These are phyloP conservation scores for Drosophila littoralis DNA, from an alignment of 1,140 invertebrate genomes.

Conservation along the genomic window DNA sequence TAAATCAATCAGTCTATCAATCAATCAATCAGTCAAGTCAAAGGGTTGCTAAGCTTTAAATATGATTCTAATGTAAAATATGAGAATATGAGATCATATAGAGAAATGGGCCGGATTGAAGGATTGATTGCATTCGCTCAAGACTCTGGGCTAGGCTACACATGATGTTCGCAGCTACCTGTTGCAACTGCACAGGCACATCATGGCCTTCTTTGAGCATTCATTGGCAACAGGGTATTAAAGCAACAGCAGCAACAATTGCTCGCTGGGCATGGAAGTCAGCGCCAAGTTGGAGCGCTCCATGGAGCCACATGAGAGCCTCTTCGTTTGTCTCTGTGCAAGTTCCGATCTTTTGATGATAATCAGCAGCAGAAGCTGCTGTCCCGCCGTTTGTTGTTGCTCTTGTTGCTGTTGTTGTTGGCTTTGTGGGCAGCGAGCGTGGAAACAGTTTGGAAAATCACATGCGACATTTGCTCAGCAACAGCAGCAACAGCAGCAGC, in stretches of 20 bases:
- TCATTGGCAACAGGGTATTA: constrained; percentile 28
- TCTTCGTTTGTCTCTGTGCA: constrained; percentile 73
- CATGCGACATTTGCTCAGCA: constrained; percentile 74
- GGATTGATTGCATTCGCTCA: no score
- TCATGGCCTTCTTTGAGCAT: background rate
- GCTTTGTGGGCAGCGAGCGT: constrained; percentile 76
- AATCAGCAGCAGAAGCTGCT: constrained; percentile 58
- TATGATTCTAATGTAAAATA: no score
- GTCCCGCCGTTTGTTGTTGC: constrained; percentile 28
- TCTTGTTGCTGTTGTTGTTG: constrained; percentile 37
- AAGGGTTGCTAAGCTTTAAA: no score
- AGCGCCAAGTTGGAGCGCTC: constrained; percentile 45
- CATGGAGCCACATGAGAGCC: constrained; percentile 63
- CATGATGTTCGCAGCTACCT: no score
- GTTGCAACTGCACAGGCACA: background rate
- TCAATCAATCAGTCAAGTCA: no score
- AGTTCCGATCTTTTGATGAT: constrained; percentile 81
- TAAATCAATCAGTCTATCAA: no score
- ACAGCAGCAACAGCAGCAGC: constrained; percentile 26
- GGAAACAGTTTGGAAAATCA: constrained; percentile 81
- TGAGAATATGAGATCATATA: no score
- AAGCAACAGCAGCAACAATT: constrained; percentile 17
- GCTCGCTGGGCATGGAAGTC: constrained; percentile 29
- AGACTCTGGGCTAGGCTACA: no score
- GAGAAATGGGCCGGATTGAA: no score